phyloP scores from a whole-genome alignment of 1,140 invertebrate genomes.

The Caligus rogercresseyi region DNA sequence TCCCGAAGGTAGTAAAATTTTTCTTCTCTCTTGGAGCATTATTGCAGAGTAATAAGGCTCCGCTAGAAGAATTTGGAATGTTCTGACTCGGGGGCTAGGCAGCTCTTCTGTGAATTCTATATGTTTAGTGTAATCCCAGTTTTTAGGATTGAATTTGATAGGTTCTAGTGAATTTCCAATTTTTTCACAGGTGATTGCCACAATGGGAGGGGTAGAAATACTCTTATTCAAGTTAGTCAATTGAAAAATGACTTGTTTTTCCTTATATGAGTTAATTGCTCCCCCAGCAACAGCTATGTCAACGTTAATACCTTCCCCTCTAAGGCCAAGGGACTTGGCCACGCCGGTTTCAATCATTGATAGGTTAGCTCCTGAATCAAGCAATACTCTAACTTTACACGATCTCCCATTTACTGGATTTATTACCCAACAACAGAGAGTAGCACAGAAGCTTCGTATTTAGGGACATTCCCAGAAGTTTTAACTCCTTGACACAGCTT shows the following conservation, averaged over 20 bases:
- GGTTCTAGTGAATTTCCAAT: slow-evolving; percentile 2
- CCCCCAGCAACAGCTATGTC: background rate
- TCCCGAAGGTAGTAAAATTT: background rate
- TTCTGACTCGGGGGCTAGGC: background rate
- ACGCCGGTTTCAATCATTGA: background rate
- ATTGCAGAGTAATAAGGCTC: slow-evolving; percentile 5
- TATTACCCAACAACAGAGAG: background rate
- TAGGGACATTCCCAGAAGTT: background rate
- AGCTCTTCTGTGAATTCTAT: background rate
- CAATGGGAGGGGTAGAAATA: background rate
- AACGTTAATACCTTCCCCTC: background rate
- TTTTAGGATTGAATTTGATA: background rate
- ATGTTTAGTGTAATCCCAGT: background rate
- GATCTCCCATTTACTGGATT: background rate
- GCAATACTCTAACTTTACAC: slow-evolving; percentile 2
- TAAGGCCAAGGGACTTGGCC: background rate
- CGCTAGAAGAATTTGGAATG: background rate
- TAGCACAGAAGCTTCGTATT: background rate
- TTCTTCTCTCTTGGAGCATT: background rate
- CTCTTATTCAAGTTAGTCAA: background rate
- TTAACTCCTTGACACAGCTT: no score
- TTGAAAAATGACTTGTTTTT: background rate
- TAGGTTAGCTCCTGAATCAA: slow-evolving; percentile 1
- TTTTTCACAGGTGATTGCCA: background rate
- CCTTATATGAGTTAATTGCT: background rate